A percentile compares a stretch with the other conserved stretches of the same genome.
phyloP scores from a whole-genome alignment of 2,888 invertebrate species.

The Odontocolon sp. region DNA sequence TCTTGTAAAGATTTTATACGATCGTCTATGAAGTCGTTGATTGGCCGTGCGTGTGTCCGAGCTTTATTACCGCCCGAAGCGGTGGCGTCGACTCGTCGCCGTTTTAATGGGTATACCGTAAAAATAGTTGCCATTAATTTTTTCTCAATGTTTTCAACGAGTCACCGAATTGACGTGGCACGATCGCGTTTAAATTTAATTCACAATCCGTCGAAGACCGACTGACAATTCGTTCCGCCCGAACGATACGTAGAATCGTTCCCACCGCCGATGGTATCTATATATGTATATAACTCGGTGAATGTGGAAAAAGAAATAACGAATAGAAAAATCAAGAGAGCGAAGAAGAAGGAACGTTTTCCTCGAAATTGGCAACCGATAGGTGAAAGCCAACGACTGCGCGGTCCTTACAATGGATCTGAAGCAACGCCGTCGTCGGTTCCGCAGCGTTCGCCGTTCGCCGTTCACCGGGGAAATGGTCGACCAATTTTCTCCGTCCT shows the following conservation, averaged over 20 bases:
- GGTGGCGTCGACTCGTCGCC: constrained; percentile 52
- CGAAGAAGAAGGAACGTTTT: neutral
- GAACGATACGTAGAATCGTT: constrained; percentile 53
- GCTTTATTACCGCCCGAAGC: constrained; percentile 7
- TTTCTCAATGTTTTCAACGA: constrained; percentile 48
- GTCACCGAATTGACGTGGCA: too few species aligned
- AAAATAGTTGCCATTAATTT: constrained; percentile 52
- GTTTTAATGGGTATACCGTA: constrained; percentile 53
- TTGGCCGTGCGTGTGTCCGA: neutral
- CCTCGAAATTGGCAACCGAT: constrained; percentile 56
- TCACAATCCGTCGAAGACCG: constrained; percentile 37
- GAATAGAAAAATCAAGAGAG: constrained; percentile 13
- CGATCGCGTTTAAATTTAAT: constrained; percentile 32
- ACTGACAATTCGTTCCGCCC: constrained; percentile 57
- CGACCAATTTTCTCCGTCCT: constrained; percentile 42
- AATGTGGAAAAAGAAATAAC: constrained; percentile 18
- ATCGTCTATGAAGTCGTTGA: constrained; percentile 5
- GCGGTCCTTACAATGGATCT: constrained; percentile 53
- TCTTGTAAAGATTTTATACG: neutral
- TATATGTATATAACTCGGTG: constrained; percentile 44
- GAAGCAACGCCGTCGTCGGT: neutral
- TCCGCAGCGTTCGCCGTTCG: neutral
- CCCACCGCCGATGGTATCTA: constrained; percentile 21
- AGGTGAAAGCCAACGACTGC: constrained; percentile 58
- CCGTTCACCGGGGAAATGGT: constrained; percentile 34